Evolutionary conservation across 2,113 vertebrate genomes (phyloP), one percentile per base, ranked within the genome.

Genomic region (Andinoacara biseriatus): DNA sequence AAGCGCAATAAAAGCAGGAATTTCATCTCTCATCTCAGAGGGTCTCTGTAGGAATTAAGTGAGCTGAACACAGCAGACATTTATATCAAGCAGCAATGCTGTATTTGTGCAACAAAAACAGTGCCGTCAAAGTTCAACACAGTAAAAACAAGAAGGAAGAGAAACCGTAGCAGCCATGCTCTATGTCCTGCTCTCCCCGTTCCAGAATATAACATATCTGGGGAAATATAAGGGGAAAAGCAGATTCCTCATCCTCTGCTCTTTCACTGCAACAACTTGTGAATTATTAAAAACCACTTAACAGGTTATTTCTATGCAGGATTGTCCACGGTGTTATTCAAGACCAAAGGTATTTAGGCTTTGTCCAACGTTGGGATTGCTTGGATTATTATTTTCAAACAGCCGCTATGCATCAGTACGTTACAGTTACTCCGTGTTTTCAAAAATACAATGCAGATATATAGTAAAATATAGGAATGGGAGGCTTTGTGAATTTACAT

Each of bases 261-360:
- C 90, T 82, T 86, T 69, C 80, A 75, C 62, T 86, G 89, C 38
- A 91, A 80, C 86, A 81, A 81, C 76, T 82, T 60, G 58, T 94
- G 78, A 93, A 94, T 93, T 90, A 93, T 94, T 94, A 87, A 94
- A 92, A 38, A 77, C 35, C 91, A 91, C 90, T 91, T 91, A 91
- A 90, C 80, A 83, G 87, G 80, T 92, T 75, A 60, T 87, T 92
- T 78, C 81, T 83, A 77, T 83, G 77, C 76, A 82, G 24, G 14
- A 5, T 81, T 78, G 85, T 82, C 78, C 65, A 24, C 1, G 7
- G 67, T 74, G 82, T 80, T 78, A 85, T 77, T 89, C 80, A 76
- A 81, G 87, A 82, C 75, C 43, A 20, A 63, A 74, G 43, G 65
- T 49, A 81, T 79, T 90, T 81, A 65, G 57, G 57, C 58, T 75